phyloP scores from a whole-genome alignment of 2,888 invertebrate genomes.

The Tinea pellionella region DNA sequence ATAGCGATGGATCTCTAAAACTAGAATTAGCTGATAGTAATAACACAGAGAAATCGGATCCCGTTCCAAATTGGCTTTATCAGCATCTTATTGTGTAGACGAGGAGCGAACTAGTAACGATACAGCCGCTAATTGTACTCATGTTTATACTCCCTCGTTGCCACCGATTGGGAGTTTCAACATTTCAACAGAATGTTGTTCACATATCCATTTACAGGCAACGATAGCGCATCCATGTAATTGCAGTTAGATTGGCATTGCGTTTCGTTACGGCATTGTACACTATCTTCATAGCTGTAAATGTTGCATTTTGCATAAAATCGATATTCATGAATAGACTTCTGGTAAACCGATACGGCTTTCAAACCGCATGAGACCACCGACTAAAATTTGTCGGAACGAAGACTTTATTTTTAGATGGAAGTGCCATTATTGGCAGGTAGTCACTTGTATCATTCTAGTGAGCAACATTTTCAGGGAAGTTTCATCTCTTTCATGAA shows the following conservation, averaged over 20 bases:
- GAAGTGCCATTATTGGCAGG: constrained; percentile 30
- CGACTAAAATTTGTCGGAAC: constrained; percentile 37
- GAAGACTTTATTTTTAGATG: constrained; percentile 51
- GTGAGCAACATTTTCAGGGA: not conserved
- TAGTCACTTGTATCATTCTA: constrained; percentile 21
- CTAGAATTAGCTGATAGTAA: constrained; percentile 43
- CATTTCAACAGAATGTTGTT: constrained; percentile 34
- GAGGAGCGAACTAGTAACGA: constrained; percentile 1
- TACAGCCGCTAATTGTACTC: constrained; percentile 17
- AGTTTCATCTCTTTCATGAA: not conserved
- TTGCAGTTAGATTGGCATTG: constrained; percentile 35
- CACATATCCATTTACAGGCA: constrained; percentile 37
- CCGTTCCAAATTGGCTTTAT: constrained; percentile 39
- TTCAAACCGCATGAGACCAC: constrained; percentile 39
- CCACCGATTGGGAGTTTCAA: constrained; percentile 29
- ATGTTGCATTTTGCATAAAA: constrained; percentile 69
- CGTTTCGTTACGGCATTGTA: constrained; percentile 6
- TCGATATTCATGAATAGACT: constrained; percentile 66
- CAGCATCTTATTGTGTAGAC: constrained; percentile 33
- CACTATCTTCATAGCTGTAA: constrained; percentile 22
- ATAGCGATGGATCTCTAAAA: constrained; percentile 26
- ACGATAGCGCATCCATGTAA: constrained; percentile 46
- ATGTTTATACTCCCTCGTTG: constrained; percentile 41
- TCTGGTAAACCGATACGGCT: constrained; percentile 29
- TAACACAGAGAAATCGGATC: constrained; percentile 41